phyloP scores from a whole-genome alignment of 2,888 invertebrate species.

The Macaria notata region DNA sequence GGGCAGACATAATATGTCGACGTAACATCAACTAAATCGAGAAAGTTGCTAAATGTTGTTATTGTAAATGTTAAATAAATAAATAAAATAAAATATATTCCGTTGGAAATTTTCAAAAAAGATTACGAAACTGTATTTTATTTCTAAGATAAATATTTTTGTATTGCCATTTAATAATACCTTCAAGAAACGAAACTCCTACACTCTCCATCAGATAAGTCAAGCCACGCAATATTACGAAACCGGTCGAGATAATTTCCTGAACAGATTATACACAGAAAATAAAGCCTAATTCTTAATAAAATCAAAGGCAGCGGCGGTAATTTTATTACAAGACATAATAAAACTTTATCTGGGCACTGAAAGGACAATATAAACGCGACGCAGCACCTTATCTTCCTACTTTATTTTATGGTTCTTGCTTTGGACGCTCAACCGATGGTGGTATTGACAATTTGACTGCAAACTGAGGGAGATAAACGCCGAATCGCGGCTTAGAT shows the following conservation, averaged over 20 bases:
- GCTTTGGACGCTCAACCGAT: constrained; percentile 6
- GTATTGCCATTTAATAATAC: neutral
- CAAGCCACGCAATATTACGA: constrained; percentile 19
- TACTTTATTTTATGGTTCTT: constrained; percentile 12
- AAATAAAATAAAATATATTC: too few species aligned
- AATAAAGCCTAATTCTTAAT: constrained; percentile 47
- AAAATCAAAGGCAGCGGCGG: constrained; percentile 48
- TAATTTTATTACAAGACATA: constrained; percentile 50
- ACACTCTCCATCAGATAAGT: constrained; percentile 18
- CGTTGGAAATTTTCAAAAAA: too few species aligned
- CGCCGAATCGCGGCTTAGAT: neutral
- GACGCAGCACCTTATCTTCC: constrained; percentile 16
- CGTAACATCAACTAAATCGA: too few species aligned
- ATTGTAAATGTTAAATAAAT: too few species aligned
- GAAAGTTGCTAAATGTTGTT: too few species aligned
- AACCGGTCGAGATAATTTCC: constrained; percentile 29
- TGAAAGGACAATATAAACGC: constrained; percentile 34
- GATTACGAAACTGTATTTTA: too few species aligned
- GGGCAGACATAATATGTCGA: too few species aligned
- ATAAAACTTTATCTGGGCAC: constrained; percentile 66
- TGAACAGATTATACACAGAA: constrained; percentile 27
- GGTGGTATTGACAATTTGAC: neutral
- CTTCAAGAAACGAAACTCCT: constrained; percentile 16
- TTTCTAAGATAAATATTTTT: too few species aligned
- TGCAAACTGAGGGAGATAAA: neutral